Evolutionary conservation across 1,140 invertebrate genomes (phyloP).

Genomic region (Euwallacea fornicatus): DNA sequence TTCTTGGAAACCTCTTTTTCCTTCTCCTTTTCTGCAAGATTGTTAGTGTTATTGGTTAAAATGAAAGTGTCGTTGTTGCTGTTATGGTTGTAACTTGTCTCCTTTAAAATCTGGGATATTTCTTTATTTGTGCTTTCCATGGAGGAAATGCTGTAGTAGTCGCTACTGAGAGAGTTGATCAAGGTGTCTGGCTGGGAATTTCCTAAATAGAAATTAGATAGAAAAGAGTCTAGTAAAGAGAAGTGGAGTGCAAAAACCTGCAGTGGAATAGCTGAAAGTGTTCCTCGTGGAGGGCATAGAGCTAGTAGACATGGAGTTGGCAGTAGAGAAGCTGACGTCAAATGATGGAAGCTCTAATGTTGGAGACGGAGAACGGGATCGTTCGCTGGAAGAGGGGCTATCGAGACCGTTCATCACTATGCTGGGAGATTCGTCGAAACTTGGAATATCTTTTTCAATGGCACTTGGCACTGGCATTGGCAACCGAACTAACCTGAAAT

Average conservation of each 20-base stretch:
- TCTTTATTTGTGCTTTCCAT: conserved; percentile 45
- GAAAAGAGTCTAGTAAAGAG: neutral
- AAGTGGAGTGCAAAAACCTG: conserved; percentile 7
- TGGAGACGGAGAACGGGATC: conserved; percentile 50
- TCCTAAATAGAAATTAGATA: neutral
- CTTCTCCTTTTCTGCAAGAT: conserved; percentile 21
- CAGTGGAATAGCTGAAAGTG: conserved; percentile 37
- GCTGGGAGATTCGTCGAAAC: conserved; percentile 42
- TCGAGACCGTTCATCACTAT: conserved; percentile 44
- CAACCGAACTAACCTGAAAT: neutral
- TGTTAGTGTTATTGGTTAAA: conserved; percentile 20
- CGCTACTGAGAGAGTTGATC: conserved; percentile 25
- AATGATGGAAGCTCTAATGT: conserved; percentile 44
- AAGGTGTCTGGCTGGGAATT: neutral
- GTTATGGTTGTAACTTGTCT: conserved; percentile 47
- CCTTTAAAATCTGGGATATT: conserved; percentile 52
- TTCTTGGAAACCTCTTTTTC: conserved; percentile 6
- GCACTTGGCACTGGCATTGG: conserved; percentile 28
- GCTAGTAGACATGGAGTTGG: neutral
- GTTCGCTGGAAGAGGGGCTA: conserved; percentile 42
- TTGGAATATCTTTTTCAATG: conserved; percentile 42
- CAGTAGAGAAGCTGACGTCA: conserved; percentile 39
- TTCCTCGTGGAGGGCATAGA: conserved; percentile 16
- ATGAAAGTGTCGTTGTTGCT: conserved; percentile 17
- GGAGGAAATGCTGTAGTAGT: conserved; percentile 39